Evolutionary conservation across 2,113 vertebrate species (phyloP), one percentile per base, ranked within the genome.

Genomic region (Crotalus viridis): DNA sequence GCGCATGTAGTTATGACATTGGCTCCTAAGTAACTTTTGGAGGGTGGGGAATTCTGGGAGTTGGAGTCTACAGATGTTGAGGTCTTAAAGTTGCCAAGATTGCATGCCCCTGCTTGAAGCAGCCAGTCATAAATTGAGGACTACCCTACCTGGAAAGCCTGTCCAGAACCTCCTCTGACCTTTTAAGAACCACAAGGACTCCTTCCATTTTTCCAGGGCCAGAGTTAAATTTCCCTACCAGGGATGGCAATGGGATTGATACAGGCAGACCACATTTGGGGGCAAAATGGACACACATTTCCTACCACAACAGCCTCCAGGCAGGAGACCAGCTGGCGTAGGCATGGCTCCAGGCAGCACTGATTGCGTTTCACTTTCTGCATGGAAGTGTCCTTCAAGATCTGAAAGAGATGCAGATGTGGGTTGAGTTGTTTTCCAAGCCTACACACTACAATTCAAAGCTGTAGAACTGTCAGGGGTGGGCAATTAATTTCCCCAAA

Each of bases 331-430:
- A 99, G 97, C 98, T 99, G 99, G 81, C 99, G 98, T 91, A 99
- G 98, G 94, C 99, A 99, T 1, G 99, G 99, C 97, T 99, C 99
- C 96, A 99, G 96, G 93, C 99, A 99, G 97, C 99, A 99, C 98
- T 99, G 99, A 97, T 99, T 99, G 94, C 99, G 97, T 95, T 99
- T 99, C 95, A 99, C 99, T 96, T 99, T 99, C 97, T 99, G 99
- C 59, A 99, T 98, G 0, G 99, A 99, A 3, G 99, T 99, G 95
- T 99, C 99, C 21, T 98, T 99, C 96, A 99, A 94, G 95, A 99
- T 98, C 99, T 99, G 96, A 88, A 97, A 97, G 89, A 97, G 8
- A 93, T 0, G 87, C 94, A 96, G 52, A 93, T 2, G 1, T 85
- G 87, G 5, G 8, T 91, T 85, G 39, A 95, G 54, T 54, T n/a